Conservation (phyloP, 2,888 invertebrate genomes). For the Anthoptus insignis region DNA sequence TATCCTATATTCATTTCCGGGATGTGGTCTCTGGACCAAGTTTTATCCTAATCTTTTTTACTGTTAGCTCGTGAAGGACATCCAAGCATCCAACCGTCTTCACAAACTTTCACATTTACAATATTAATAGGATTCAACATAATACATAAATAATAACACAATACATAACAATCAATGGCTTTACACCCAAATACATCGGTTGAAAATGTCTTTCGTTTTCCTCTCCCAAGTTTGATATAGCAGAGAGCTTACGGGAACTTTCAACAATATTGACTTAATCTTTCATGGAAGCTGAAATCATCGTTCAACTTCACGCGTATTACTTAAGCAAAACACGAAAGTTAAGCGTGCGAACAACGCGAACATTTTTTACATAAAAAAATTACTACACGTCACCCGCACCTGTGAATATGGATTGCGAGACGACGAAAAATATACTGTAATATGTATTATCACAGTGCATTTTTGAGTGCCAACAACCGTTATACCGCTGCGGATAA, state of each 20-base stretch:
- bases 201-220: not conserved
- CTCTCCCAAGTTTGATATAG: not conserved
- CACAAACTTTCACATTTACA: too few species aligned
- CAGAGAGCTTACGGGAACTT: conserved; percentile 1
- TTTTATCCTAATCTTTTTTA: too few species aligned
- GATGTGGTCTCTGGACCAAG: too few species aligned
- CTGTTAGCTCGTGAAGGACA: too few species aligned
- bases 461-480: not conserved
- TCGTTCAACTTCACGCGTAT: conserved; percentile 17
- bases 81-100: too few species aligned
- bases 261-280: conserved; percentile 10
- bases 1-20: too few species aligned
- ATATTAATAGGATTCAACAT: too few species aligned
- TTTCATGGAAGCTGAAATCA: conserved; percentile 14
- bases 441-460: conserved; percentile 5
- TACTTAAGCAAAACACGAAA: conserved; percentile 20
- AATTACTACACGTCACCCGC: conserved; percentile 8
- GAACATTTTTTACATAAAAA: conserved; percentile 14
- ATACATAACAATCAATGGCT: too few species aligned
- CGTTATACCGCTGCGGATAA: not conserved
- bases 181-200: not conserved
- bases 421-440: not conserved
- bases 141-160: too few species aligned
- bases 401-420: not conserved
- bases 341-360: conserved; percentile 12